Evolutionary conservation across 2,888 invertebrate genomes (phyloP).

Genomic region (Cephus rjabovi): DNA sequence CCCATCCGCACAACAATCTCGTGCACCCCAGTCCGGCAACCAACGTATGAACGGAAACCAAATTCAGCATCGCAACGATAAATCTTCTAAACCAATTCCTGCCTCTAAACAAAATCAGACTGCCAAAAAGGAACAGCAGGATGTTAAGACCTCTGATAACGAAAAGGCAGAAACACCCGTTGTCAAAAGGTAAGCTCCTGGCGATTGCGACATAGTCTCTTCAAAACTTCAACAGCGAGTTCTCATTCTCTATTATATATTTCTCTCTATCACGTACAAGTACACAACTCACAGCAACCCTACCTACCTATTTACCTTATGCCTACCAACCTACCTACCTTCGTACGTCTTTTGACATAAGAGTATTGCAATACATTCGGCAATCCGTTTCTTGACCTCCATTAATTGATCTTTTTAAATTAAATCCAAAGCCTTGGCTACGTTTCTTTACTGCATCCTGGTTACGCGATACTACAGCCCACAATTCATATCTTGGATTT

Average conservation of each 20-base stretch:
- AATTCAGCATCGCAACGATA: slow-evolving; percentile 66
- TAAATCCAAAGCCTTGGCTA: background rate
- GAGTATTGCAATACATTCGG: slow-evolving; percentile 6
- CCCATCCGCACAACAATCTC: slow-evolving; percentile 63
- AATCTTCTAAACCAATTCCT: slow-evolving; percentile 66
- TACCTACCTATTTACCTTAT: background rate
- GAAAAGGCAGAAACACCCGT: slow-evolving; percentile 64
- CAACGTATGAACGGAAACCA: slow-evolving; percentile 66
- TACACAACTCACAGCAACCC: background rate
- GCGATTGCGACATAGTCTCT: slow-evolving; percentile 57
- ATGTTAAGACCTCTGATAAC: slow-evolving; percentile 64
- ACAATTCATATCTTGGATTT: background rate
- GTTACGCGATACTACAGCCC: background rate
- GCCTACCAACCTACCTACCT: slow-evolving; percentile 6
- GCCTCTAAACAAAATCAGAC: slow-evolving; percentile 66
- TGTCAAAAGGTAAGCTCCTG: slow-evolving; percentile 63
- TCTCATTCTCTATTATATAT: slow-evolving; percentile 2
- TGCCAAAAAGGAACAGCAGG: slow-evolving; percentile 65
- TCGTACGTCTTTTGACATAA: slow-evolving; percentile 21
- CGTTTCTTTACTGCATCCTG: background rate
- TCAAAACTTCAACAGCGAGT: slow-evolving; percentile 43
- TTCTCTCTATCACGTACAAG: background rate
- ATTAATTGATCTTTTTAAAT: background rate
- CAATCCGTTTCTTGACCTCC: background rate
- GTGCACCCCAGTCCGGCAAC: slow-evolving; percentile 63